Base-by-base conservation (phyloP, 2,888 invertebrate species). In the Leptopterna dolabrata region DNA sequence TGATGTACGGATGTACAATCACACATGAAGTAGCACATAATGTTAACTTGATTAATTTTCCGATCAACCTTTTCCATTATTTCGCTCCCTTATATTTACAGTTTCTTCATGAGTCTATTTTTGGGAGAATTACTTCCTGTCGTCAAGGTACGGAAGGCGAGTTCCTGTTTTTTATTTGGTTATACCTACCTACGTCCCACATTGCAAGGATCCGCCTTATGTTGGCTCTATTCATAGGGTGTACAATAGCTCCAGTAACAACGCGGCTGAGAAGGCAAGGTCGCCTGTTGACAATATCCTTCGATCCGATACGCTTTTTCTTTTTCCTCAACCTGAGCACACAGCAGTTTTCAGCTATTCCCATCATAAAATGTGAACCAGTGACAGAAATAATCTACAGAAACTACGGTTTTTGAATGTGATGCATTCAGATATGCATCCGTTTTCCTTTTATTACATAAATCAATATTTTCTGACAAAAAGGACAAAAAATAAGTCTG, bases 161-260 rank as follows among this genome's bases (percentile, higher is more conserved):
- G 24, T 78, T 78, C 78, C 78, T 78, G 78, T 78, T 45, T 45
- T 78, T 78, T 73, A 73, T 73, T 73, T 14, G 73, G n/a, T 19
- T 73, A 36, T 73, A 73, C 16, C 73, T 41, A 19, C 9, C 11
- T n/a, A 30, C 73, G 73, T 41, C 73, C 73, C n/a, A 73, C 36
- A 73, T 36, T 41, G 73, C 41, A 19, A 73, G 41, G 73, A 73
- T 16, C 73, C n/a, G 30, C 73, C 73, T 73, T 73, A 73, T 30
- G 73, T 73, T 30, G 1, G 73, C 73, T 73, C 73, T 41, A 73
- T 73, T 73, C 73, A 73, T 9, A 16, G 30, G 36, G 73, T 41
- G n/a, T 16, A 73, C 73, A 73, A 73, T 73, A 73, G 41, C 30
- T 30, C 47, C 27, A 45, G 78, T 45, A 27, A 78, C 78, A 78